Percentiles rank a stretch among this genome's conserved stretches.
Conservation (phyloP, 2,113 vertebrate species). For the Rynchops niger region DNA sequence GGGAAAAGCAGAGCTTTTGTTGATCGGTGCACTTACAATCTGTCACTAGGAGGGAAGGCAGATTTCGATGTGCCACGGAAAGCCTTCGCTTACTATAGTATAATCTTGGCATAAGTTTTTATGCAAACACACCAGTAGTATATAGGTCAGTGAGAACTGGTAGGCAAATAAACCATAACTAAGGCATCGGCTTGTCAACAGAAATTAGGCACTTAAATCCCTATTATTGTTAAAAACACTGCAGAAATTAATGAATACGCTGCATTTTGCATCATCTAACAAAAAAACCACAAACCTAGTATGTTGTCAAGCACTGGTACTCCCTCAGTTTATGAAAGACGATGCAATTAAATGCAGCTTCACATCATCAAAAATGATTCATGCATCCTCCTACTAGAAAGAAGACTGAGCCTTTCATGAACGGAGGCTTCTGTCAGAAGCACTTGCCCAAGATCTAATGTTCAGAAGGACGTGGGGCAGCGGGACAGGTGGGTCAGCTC, state of each 20-base stretch:
- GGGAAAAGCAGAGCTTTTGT: conserved; percentile 17
- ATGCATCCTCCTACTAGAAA: not conserved
- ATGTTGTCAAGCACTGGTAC: not conserved
- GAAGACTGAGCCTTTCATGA: not conserved
- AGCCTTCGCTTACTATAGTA: not conserved
- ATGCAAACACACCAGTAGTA: not conserved
- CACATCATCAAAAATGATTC: conserved; percentile 35
- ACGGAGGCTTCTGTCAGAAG: not conserved
- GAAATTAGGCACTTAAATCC: not conserved
- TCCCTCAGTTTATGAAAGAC: conserved; percentile 13
- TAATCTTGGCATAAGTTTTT: not conserved
- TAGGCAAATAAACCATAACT: not conserved
- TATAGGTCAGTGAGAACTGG: not conserved
- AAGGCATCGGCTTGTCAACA: not conserved
- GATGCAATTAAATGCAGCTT: conserved; percentile 7
- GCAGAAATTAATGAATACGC: not conserved
- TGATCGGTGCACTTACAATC: not conserved
- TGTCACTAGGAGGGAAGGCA: not conserved
- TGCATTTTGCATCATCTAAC: not conserved
- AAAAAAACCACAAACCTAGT: not conserved
- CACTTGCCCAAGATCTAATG: not conserved
- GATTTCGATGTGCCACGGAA: not conserved
- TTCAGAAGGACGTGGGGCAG: not conserved
- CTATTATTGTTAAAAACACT: not conserved
- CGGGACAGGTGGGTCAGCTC: not conserved